A percentile compares a stretch with the other conserved stretches of the same genome.
phyloP scores from a whole-genome alignment of 2,113 vertebrate genomes.

The Dicerorhinus sumatrensis region DNA sequence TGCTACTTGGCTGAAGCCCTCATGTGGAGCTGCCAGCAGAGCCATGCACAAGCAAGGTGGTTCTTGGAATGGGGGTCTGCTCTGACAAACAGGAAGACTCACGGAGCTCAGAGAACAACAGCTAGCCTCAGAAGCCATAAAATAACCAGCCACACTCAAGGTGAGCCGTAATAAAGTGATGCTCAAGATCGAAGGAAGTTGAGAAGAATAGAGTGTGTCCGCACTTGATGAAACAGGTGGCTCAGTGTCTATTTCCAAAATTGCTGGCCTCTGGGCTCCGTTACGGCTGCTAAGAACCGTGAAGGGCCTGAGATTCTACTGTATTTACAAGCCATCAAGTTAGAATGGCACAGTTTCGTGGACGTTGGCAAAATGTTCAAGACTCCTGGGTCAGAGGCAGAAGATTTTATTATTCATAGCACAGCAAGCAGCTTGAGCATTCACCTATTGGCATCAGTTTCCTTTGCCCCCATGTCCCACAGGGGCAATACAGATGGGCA shows the following conservation, averaged over 20 bases:
- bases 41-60: background rate
- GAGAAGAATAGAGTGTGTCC: background rate
- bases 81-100: background rate
- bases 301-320: too few species aligned
- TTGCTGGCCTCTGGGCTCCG: background rate
- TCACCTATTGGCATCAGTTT: background rate
- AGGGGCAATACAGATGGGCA: background rate
- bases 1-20: background rate
- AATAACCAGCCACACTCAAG: background rate
- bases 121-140: background rate
- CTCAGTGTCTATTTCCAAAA: background rate
- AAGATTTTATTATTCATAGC: background rate
- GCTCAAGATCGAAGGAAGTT: background rate
- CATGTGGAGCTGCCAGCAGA: background rate
- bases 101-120: background rate
- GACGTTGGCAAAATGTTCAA: background rate
- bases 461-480: background rate
- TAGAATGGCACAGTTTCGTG: background rate
- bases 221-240: background rate
- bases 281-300: background rate
- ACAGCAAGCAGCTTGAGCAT: background rate
- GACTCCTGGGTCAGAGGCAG: background rate
- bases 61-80: background rate
- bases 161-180: background rate
- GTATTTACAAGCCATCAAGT: background rate